Evolutionary conservation across 1,140 invertebrate genomes (phyloP).

Genomic region (Kradibia gibbosae): DNA sequence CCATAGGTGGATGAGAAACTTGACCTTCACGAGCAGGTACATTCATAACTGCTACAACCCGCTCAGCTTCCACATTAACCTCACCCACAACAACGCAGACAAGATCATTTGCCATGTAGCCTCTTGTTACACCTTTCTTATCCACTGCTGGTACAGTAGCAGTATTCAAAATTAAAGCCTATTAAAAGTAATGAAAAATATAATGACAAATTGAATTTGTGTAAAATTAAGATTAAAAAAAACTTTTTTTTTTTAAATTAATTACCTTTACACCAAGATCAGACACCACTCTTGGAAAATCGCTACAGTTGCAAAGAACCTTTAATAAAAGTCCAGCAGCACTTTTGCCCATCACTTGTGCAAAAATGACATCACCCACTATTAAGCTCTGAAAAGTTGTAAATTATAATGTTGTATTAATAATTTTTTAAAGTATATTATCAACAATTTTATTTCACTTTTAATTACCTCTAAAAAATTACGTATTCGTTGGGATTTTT

Average conservation of each 20-base stretch:
- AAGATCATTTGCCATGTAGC: conserved; percentile 86
- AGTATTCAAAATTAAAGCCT: conserved; percentile 72
- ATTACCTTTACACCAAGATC: conserved; percentile 87
- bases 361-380: conserved; percentile 87
- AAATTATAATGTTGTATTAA: too few relatives aligned
- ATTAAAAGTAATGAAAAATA: conserved; percentile 43
- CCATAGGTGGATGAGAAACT: conserved; percentile 81
- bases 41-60: conserved; percentile 90
- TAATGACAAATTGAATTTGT: conserved; percentile 5
- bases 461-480: conserved; percentile 85
- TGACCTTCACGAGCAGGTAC: conserved; percentile 80
- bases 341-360: conserved; percentile 82
- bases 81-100: conserved; percentile 91
- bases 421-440: too few relatives aligned
- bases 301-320: conserved; percentile 86
- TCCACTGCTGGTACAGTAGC: conserved; percentile 81
- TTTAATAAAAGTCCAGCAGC: conserved; percentile 84
- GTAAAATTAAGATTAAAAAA: conserved; percentile 13
- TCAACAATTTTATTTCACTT: too few relatives aligned
- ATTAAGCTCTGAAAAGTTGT: conserved; percentile 82
- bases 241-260: conserved; percentile 14
- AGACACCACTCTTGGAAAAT: conserved; percentile 83
- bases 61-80: conserved; percentile 88
- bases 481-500: conserved; percentile 79
- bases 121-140: conserved; percentile 84